These are phyloP conservation scores for Orthonychiurus folsomi DNA, from an alignment of 2,888 invertebrate genomes.

Conservation along the genomic window DNA sequence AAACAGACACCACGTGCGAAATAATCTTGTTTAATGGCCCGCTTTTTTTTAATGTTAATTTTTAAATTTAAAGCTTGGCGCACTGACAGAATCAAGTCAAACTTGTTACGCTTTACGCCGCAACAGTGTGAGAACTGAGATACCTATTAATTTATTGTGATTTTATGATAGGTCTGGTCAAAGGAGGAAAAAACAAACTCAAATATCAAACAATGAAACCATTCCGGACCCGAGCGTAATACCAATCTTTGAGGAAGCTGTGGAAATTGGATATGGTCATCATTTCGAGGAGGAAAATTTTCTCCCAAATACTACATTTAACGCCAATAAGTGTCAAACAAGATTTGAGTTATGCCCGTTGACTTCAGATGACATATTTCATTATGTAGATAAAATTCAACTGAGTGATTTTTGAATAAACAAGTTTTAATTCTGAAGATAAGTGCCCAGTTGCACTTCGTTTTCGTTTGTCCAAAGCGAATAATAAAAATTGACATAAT, in stretches of 20 bases:
- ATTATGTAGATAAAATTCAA: constrained; percentile 13
- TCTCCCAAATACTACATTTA: neutral
- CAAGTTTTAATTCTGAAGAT: too few relatives aligned
- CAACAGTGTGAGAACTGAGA: too few relatives aligned
- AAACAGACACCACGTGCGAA: too few relatives aligned
- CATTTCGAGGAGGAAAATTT: neutral
- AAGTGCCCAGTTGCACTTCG: too few relatives aligned
- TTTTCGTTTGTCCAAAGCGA: too few relatives aligned
- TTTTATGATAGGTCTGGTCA: neutral
- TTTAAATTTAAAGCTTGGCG: too few relatives aligned
- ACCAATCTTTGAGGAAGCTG: neutral
- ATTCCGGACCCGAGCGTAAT: neutral
- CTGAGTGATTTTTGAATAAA: neutral
- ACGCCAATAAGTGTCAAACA: constrained; percentile 19
- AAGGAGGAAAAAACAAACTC: neutral
- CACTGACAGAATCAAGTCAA: too few relatives aligned
- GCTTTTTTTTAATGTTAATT: too few relatives aligned
- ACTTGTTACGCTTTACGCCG: too few relatives aligned
- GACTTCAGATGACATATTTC: constrained; percentile 21
- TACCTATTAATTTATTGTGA: too few relatives aligned
- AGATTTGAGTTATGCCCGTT: constrained; percentile 24
- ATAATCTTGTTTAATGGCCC: too few relatives aligned
- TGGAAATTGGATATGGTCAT: neutral
- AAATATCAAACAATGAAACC: neutral
- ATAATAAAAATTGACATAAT: too few relatives aligned